Base-by-base conservation (phyloP, 2,888 invertebrate genomes). In the Synanthedon tipuliformis region DNA sequence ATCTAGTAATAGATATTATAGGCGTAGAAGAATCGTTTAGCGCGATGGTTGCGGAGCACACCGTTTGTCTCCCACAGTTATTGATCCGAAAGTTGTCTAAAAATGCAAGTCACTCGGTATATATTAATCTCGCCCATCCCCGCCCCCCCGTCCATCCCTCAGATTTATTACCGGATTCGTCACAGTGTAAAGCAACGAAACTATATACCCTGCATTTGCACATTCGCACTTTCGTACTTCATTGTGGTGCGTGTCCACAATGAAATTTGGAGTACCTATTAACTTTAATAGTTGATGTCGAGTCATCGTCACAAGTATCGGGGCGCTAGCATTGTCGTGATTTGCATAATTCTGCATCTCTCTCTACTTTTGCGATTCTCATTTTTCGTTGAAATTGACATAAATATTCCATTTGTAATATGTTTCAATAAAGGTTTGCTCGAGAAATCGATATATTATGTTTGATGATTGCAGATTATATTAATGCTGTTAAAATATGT, bases 111-210 rank as follows among this genome's bases (percentile, higher is more conserved):
- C 83, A 84, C 62, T 60, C 61, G 45, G 57, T 57, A 59, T 66
- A 61, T 69, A 82, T 84, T 74, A 80, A 80, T 80, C 77, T 73
- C 57, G 54, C 53, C 58, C 34, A 8, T 10, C 59, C 64, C 67
- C 71, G 80, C 70, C 68, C 68, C 62, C 62, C 62, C 66, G 69
- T 16, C 16, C 16, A 12, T 12, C 18, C 49, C 23, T 23, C 18
- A 23, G 49, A 49, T 72, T 73, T 69, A 70, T 72, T 70, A 62
- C 66, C 57, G 60, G 64, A 75, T 75, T 78, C 74, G 81, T 71
- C 72, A 75, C 75, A 69, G 67, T 62, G 65, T 75, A 72, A 74
- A 72, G 71, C 60, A 54, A 54, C 11, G 23, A 49, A 49, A 18
- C 61, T 62, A 55, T 54, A 57, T 58, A 59, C 57, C 45, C 52